Evolutionary conservation across 2,797 vertebrate species (phyloP), one percentile per base, ranked within the genome.

Genomic region (Halcyon leucocephala): DNA sequence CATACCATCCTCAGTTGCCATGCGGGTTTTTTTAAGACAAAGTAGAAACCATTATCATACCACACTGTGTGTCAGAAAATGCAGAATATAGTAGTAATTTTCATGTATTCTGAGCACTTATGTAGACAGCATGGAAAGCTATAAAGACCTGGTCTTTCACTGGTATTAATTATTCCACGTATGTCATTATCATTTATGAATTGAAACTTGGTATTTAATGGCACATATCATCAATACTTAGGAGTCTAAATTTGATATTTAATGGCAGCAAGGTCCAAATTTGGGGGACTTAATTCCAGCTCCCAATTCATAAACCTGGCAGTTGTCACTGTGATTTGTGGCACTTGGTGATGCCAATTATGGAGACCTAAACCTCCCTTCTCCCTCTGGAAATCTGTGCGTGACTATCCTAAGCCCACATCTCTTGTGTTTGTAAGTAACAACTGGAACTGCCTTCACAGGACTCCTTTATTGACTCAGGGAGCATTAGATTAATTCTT

Each of bases 401-500:
- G 0, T 10, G 4, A 78, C 49, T 86, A 65, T 31, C 31, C 19
- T 20, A n/a, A 77, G 33, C n/a, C 33, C n/a, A 31, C 52, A 19
- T 86, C 29, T 33, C 65, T 52, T 55, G 46, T 64, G 48, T 64
- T 85, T 44, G 17, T 70, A 61, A 76, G 64, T 78, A 88, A 71
- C 80, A 88, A 85, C 31, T 48, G 55, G 39, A 90, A 70, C 35
- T 79, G 74, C 78, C 52, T 89, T 82, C 52, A 57, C 42, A 64
- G 48, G 64, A 64, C 35, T 79, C 46, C 39, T 80, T 87, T 94
- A 94, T 95, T 93, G 93, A 95, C 90, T 86, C 48, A 86, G 55
- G 51, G 60, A 93, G 18, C 81, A 89, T 94, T 96, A 97, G 82
- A 90, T 89, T 95, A 96, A 94, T 94, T 86, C 71, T 25, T 89